phyloP scores from a whole-genome alignment of 2,113 vertebrate genomes.

The Cryptoleucopteryx plumbea region DNA sequence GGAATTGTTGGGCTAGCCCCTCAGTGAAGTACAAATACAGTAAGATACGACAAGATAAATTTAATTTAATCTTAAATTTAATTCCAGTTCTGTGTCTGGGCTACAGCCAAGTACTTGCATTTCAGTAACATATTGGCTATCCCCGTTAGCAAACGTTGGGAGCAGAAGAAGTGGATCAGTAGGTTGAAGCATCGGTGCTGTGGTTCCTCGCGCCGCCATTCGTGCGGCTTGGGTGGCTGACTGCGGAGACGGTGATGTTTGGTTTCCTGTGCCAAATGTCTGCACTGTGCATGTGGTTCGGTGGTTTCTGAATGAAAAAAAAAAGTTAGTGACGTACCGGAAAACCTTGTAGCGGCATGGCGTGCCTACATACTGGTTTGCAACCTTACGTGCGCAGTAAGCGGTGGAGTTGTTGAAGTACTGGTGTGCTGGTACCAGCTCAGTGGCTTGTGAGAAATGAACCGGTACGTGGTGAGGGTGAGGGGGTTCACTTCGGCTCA shows the following conservation, averaged over 20 bases:
- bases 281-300: fast-evolving
- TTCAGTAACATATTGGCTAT: fast-evolving
- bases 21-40: too few relatives aligned
- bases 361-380: not conserved
- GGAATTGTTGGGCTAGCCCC: not conserved
- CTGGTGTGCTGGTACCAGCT: not conserved
- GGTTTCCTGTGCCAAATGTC: not conserved
- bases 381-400: not conserved
- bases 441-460: not conserved
- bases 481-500: not conserved
- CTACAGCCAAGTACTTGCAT: not conserved
- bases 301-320: not conserved
- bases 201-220: not conserved
- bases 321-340: fast-evolving
- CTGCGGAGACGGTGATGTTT: not conserved
- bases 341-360: not conserved
- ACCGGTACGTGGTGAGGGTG: fast-evolving
- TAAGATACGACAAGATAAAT: not conserved
- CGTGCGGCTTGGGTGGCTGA: not conserved
- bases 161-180: not conserved
- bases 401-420: not conserved
- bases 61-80: not conserved
- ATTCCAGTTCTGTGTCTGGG: not conserved
- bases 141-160: fast-evolving
- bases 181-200: not conserved